Evolutionary conservation across 2,113 vertebrate species (phyloP).

Genomic region (Vanacampus margaritifer): DNA sequence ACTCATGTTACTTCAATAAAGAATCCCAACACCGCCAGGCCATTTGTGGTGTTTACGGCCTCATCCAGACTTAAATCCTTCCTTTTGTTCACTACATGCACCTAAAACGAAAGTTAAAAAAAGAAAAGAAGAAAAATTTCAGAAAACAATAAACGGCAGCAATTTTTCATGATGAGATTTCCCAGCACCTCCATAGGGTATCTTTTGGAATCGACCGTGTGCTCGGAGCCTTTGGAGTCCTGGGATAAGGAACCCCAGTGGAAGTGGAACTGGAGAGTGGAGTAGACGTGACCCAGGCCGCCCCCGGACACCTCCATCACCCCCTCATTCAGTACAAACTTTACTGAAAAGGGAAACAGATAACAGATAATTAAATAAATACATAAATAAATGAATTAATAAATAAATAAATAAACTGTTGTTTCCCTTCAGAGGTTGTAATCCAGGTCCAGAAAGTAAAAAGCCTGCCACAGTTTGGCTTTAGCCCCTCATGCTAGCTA

Average conservation of each 20-base stretch:
- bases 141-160: background rate
- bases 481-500: no score
- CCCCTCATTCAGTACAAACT: conserved; percentile 30
- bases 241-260: conserved; percentile 53
- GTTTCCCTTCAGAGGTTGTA: no score
- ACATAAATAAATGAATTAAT: no score
- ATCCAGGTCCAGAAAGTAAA: no score
- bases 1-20: conserved; percentile 61
- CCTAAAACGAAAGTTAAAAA: conserved; percentile 38
- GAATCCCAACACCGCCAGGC: conserved; percentile 67
- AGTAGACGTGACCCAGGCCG: conserved; percentile 49
- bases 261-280: conserved; percentile 63
- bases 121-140: background rate
- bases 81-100: conserved; percentile 65
- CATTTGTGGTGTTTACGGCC: conserved; percentile 27
- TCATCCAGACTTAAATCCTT: conserved; percentile 47
- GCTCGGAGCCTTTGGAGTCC: conserved; percentile 55
- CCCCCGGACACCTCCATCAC: conserved; percentile 46
- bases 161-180: rapidly evolving
- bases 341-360: conserved; percentile 34
- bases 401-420: no score
- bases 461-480: no score
- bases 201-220: conserved; percentile 45
- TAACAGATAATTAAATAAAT: background rate
- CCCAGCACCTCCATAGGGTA: conserved; percentile 66